These are phyloP conservation scores for Rhinogobius similis DNA, from an alignment of 2,113 vertebrate species.

Conservation along the genomic window DNA sequence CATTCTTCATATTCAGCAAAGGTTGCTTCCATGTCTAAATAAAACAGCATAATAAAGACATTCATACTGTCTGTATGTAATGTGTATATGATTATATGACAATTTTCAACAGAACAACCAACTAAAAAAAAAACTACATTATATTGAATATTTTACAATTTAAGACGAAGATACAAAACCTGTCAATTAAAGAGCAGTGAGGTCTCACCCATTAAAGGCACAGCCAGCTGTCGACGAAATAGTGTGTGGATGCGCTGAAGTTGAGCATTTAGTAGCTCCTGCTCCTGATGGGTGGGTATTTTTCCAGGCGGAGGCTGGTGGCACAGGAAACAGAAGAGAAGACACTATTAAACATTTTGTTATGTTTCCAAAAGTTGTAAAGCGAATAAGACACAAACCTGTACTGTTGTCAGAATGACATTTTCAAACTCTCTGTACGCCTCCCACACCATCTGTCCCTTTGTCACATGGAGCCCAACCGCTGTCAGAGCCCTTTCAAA, in stretches of 20 bases:
- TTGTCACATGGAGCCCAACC: conserved; percentile 91
- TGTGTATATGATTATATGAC: neutral
- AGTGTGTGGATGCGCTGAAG: conserved; percentile 89
- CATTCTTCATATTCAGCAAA: conserved; percentile 93
- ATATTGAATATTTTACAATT: neutral
- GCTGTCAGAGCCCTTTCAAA: conserved; percentile 91
- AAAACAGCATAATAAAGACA: neutral
- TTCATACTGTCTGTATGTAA: neutral
- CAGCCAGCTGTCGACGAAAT: conserved; percentile 90
- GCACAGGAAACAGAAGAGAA: conserved; percentile 35
- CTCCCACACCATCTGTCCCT: conserved; percentile 91
- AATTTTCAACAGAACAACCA: neutral
- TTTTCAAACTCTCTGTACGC: conserved; percentile 96
- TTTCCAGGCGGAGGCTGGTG: conserved; percentile 87
- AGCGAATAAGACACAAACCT: conserved; percentile 77
- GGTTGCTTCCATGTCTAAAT: conserved; percentile 90
- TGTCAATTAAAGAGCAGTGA: conserved; percentile 18
- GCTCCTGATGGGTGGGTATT: conserved; percentile 84
- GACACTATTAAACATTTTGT: conserved; percentile 43
- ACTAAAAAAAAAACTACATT: too few relatives aligned
- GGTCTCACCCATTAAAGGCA: conserved; percentile 89
- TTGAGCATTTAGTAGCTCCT: conserved; percentile 87
- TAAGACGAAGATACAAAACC: neutral
- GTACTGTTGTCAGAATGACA: conserved; percentile 87
- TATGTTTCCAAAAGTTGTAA: neutral